Evolutionary conservation across 2,888 invertebrate species (phyloP).

Genomic region (Chrysolina oricalcia): DNA sequence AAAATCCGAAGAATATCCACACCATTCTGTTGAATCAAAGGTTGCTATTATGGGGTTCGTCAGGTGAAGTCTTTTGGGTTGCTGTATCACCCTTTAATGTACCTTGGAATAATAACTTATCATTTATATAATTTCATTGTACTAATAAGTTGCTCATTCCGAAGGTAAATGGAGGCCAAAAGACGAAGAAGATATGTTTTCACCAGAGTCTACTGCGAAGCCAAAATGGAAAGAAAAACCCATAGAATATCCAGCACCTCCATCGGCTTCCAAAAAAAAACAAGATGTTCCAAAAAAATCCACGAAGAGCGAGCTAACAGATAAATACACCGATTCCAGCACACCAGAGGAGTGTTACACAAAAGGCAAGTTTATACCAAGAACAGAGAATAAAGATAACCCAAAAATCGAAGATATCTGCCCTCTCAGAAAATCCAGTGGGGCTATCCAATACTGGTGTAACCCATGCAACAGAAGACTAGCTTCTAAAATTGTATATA

Average conservation of each 20-base stretch:
- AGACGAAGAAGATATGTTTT: conserved; percentile 39
- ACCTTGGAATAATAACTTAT: too few relatives aligned
- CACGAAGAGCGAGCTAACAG: conserved; percentile 67
- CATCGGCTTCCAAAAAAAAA: conserved; percentile 25
- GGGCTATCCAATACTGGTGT: conserved; percentile 83
- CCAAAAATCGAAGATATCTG: conserved; percentile 57
- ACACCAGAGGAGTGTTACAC: conserved; percentile 72
- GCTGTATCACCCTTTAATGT: too few relatives aligned
- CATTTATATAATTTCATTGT: background rate
- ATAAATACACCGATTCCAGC: conserved; percentile 2
- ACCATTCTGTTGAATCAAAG: too few relatives aligned
- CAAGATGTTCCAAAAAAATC: background rate
- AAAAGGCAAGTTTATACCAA: conserved; percentile 86
- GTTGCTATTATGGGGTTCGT: too few relatives aligned
- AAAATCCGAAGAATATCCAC: too few relatives aligned
- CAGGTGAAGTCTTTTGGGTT: too few relatives aligned
- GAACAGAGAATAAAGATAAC: conserved; percentile 37
- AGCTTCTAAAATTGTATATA: conserved; percentile 83
- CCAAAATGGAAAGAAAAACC: conserved; percentile 80
- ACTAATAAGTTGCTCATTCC: background rate
- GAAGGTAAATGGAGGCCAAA: conserved; percentile 78
- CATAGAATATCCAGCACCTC: conserved; percentile 29
- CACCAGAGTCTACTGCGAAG: conserved; percentile 44
- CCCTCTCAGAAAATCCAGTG: conserved; percentile 68
- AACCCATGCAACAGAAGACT: conserved; percentile 85